Conservation (phyloP, 2,888 invertebrate genomes). For the Platycheirus albimanus region DNA sequence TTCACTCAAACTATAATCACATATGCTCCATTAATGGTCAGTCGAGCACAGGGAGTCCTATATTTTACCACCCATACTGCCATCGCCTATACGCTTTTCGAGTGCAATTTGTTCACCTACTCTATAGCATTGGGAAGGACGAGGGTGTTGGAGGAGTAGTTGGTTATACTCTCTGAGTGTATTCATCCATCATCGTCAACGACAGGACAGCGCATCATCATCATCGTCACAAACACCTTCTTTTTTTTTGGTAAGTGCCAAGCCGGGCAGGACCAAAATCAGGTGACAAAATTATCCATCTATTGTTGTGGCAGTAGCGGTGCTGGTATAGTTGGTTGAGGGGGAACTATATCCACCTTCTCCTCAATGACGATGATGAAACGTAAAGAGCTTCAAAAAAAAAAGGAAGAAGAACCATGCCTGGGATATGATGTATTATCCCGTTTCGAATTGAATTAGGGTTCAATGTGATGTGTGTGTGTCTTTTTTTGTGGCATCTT, state of each 20-base stretch:
- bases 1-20: slow-evolving; percentile 74
- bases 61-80: neutral
- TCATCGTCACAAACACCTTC: slow-evolving; percentile 61
- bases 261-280: slow-evolving; percentile 45
- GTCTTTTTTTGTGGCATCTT: neutral
- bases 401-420: neutral
- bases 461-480: neutral
- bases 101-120: slow-evolving; percentile 22
- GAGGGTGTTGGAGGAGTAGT: neutral
- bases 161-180: slow-evolving; percentile 32
- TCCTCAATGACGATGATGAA: slow-evolving; percentile 15
- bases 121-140: too few relatives aligned
- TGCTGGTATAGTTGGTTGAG: neutral
- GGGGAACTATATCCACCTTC: neutral
- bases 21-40: slow-evolving; percentile 74
- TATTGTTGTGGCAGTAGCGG: slow-evolving; percentile 52
- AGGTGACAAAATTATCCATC: slow-evolving; percentile 68
- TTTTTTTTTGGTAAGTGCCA: slow-evolving; percentile 34
- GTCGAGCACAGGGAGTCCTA: slow-evolving; percentile 46
- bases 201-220: slow-evolving; percentile 53
- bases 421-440: slow-evolving; percentile 19
- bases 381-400: neutral
- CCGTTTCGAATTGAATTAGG: slow-evolving; percentile 18
- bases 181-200: slow-evolving; percentile 69
- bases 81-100: neutral